phyloP scores from a whole-genome alignment of 2,888 invertebrate species.

The Conomelus anceps region DNA sequence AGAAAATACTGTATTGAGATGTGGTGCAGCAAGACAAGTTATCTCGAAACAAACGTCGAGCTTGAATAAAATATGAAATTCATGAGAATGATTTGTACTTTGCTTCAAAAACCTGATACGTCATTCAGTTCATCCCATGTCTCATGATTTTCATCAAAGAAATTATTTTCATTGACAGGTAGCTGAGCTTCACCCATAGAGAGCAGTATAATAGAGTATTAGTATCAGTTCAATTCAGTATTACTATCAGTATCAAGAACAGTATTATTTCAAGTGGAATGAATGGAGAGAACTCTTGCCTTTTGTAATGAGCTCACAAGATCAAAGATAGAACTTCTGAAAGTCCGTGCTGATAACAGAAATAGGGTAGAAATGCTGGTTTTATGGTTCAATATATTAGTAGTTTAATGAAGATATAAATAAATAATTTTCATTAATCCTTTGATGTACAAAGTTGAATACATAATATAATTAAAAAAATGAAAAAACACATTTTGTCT shows the following conservation, averaged over 20 bases:
- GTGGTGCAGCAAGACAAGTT: background rate
- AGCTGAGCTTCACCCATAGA: background rate
- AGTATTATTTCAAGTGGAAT: background rate
- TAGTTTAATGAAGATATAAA: no score
- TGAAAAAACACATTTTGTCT: no score
- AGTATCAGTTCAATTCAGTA: no score
- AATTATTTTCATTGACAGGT: background rate
- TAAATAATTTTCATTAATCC: no score
- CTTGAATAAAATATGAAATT: background rate
- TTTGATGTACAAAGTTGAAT: no score
- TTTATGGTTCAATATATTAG: no score
- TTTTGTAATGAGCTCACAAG: background rate
- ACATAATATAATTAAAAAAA: no score
- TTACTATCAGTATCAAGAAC: background rate
- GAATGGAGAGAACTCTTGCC: background rate
- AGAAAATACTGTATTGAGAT: background rate
- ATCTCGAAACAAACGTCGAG: background rate
- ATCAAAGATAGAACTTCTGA: background rate
- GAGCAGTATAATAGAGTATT: background rate
- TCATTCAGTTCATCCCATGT: background rate
- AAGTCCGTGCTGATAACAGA: background rate
- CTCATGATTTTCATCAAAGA: background rate
- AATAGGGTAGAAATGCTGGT: background rate
- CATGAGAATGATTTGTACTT: background rate
- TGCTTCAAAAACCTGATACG: background rate